Evolutionary conservation across 2,797 vertebrate species (phyloP), one percentile per base, ranked within the genome.

Genomic region (Crypturellus tataupa): DNA sequence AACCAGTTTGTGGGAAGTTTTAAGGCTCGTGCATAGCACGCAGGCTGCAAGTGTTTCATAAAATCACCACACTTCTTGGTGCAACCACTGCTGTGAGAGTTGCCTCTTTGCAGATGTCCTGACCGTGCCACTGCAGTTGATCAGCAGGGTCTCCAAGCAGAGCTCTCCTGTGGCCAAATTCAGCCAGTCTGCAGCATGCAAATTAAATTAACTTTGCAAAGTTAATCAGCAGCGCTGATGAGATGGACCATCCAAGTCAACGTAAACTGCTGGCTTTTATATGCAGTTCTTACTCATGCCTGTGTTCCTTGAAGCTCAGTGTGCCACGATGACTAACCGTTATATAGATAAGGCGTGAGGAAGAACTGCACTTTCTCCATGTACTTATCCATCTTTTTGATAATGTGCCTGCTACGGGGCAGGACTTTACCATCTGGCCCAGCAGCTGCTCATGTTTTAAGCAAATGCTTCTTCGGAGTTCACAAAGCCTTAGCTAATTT

Each of bases 361-460:
- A 55, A 20, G 25, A 13, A 46, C 0, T 20, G 18, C 9, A 9
- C 33, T 77, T 63, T 55, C 64, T 47, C 25, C 1, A 0, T 3
- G 21, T 2, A 3, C 60, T 77, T 75, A 8, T 35, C 47, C 20
- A 2, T 60, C 72, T 31, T 89, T 56, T n/a, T 47, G 68, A n/a
- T 21, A 21, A 19, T 37, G 3, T 0, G 10, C 53, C 80, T 84
- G 60, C 39, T 53, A 35, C 16, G 51, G 65, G 59, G 51, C 33
- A 77, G 59, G 47, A 25, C 78, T 76, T 70, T 0, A 3, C 51
- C 82, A 80, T 89, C 82, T 80, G 89, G 79, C 75, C 64, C 53
- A 59, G 83, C 69, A 92, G 90, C 75, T 90, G 91, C 62, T 88
- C 67, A 63, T 37, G 67, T 16, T 90, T 81, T 78, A 65, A 90